Percentiles rank a stretch among this genome's conserved stretches.
Evolutionary conservation across 2,797 vertebrate species (phyloP).

Genomic region (Psittacula echo): DNA sequence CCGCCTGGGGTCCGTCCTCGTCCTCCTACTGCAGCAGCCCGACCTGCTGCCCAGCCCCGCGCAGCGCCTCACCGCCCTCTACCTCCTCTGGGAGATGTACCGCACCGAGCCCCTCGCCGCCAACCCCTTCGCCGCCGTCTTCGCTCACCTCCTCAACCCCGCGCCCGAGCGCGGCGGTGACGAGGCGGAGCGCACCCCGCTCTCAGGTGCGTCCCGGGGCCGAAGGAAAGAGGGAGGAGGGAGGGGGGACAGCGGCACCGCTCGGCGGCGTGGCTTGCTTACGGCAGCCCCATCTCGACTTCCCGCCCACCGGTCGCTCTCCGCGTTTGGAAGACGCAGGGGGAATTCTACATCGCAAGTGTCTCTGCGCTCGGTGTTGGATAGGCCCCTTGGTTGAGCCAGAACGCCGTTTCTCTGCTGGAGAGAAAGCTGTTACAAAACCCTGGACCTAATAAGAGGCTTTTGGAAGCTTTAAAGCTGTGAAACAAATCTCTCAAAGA

Average conservation of each 20-base stretch:
- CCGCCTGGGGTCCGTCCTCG: conserved; percentile 92
- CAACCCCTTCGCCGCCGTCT: conserved; percentile 96
- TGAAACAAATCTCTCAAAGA: neutral
- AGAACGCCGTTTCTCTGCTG: neutral
- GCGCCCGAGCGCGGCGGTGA: conserved; percentile 86
- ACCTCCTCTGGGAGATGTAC: conserved; percentile 99
- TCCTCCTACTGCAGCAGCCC: conserved; percentile 95
- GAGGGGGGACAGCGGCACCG: too few relatives aligned
- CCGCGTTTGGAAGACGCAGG: neutral
- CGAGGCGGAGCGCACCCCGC: conserved; percentile 87
- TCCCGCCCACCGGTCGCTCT: too few relatives aligned
- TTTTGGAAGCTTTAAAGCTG: neutral
- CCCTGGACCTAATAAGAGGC: neutral
- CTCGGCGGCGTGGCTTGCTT: neutral
- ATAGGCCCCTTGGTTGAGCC: neutral
- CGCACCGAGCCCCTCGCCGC: conserved; percentile 96
- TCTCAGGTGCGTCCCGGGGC: conserved; percentile 81
- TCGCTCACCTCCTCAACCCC: conserved; percentile 94
- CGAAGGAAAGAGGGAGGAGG: neutral
- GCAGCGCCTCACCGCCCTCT: conserved; percentile 95
- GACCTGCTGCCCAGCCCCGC: conserved; percentile 93
- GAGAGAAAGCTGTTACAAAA: neutral
- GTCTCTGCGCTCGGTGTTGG: accelerated
- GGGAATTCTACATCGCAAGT: accelerated
- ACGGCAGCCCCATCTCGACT: accelerated